phyloP scores from a whole-genome alignment of 2,113 vertebrate genomes.

The Lepus timidus region DNA sequence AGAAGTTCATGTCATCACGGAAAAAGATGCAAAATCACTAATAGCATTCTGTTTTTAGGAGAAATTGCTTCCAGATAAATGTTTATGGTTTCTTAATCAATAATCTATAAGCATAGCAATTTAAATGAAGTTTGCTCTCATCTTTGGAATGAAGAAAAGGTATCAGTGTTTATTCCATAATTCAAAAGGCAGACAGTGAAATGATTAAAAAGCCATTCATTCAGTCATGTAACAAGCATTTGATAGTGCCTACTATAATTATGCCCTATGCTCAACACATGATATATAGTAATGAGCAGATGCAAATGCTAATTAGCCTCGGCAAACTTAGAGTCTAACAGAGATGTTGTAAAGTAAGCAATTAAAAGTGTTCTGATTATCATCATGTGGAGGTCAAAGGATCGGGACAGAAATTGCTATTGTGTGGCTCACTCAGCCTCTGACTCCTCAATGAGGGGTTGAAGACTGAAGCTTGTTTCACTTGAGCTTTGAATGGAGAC shows the following conservation, averaged over 20 bases:
- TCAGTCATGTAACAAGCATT: background rate
- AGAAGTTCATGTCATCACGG: background rate
- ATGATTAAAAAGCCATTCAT: background rate
- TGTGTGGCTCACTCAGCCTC: background rate
- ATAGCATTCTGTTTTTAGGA: conserved; percentile 12
- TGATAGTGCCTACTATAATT: background rate
- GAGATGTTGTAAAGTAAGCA: background rate
- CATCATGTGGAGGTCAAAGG: background rate
- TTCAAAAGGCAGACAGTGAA: background rate
- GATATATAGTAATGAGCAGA: background rate
- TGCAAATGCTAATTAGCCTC: background rate
- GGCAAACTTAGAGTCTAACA: background rate
- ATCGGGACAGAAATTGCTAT: background rate
- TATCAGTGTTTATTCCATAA: background rate
- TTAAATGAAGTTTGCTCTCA: background rate
- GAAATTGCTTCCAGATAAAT: conserved; percentile 21
- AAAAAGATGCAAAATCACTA: background rate
- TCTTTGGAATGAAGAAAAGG: background rate
- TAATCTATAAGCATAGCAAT: background rate
- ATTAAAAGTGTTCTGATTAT: background rate
- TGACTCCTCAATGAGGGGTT: background rate
- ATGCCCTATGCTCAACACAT: background rate
- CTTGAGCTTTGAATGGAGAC: background rate
- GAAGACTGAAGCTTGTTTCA: background rate
- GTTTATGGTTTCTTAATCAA: background rate